A percentile compares a stretch with the other conserved stretches of the same genome.
These are phyloP conservation scores for Urechis unicinctus DNA, from an alignment of 2,888 invertebrate species.

Conservation along the genomic window DNA sequence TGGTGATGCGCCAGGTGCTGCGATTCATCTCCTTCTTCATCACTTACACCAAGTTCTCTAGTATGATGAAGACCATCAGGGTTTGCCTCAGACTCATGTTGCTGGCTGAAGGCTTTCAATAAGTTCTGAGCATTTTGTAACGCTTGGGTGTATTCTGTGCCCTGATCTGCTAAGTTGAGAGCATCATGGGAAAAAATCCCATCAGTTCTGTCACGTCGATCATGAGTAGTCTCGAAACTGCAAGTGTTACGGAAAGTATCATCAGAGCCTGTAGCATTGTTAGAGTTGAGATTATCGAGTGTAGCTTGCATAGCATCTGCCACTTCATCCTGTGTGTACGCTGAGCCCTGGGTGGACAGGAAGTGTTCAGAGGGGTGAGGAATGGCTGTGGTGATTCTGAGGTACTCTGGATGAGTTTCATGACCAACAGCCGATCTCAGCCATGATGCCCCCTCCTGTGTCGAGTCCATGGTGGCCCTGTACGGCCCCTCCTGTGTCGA, in stretches of 20 bases:
- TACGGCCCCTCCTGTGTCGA: no score
- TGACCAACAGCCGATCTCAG: background rate
- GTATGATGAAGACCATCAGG: no score
- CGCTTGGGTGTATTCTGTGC: background rate
- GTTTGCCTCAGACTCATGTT: no score
- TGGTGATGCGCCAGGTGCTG: background rate
- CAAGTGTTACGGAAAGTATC: background rate
- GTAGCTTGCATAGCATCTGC: background rate
- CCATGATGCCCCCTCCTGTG: background rate
- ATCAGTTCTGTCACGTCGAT: no score
- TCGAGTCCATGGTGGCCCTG: no score
- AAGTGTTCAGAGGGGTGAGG: background rate
- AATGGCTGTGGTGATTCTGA: background rate
- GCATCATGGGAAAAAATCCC: no score
- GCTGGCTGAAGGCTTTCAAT: background rate
- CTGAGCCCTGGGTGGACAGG: background rate
- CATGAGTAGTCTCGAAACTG: background rate
- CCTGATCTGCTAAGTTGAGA: no score
- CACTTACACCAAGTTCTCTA: background rate
- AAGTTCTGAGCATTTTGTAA: background rate
- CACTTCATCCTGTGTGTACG: background rate
- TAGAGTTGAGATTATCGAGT: background rate
- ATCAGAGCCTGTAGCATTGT: background rate
- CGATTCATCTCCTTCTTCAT: background rate
- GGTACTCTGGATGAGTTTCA: background rate